Percentiles rank a stretch among this genome's conserved stretches.
Evolutionary conservation across 53 echinoderm and acorn worm species (phyloP).

Genomic region (Patiria pectinifera): DNA sequence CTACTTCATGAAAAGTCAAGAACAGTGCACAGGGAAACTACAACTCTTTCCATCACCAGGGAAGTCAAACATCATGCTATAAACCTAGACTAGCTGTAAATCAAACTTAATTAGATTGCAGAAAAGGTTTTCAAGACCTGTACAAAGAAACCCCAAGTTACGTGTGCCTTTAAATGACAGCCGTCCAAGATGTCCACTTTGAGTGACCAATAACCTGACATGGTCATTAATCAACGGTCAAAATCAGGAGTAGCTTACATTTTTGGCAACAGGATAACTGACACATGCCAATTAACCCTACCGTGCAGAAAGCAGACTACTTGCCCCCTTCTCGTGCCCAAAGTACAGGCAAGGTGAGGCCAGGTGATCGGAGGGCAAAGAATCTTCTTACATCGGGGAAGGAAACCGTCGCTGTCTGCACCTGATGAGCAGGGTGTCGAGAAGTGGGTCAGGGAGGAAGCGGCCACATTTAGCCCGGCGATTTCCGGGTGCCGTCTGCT

Average conservation of each 20-base stretch:
- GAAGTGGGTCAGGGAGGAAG: conserved; percentile 47
- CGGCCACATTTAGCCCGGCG: conserved; percentile 29
- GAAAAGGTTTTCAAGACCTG: neutral
- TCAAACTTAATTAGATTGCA: neutral
- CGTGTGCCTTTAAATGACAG: neutral
- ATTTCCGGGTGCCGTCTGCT: conserved; percentile 54
- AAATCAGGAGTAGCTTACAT: neutral
- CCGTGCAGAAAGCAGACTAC: neutral
- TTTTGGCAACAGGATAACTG: neutral
- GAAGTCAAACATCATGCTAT: neutral
- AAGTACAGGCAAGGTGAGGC: conserved; percentile 24
- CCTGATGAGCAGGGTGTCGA: conserved; percentile 15
- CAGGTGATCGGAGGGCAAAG: conserved; percentile 47
- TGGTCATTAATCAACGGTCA: neutral
- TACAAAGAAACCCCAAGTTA: neutral
- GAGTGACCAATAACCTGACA: neutral
- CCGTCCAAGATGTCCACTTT: neutral
- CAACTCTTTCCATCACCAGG: too few relatives aligned
- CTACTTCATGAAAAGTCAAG: neutral
- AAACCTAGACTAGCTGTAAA: neutral
- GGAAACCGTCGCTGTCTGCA: conserved; percentile 55
- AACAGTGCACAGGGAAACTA: too few relatives aligned
- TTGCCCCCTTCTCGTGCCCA: neutral
- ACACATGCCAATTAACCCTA: neutral
- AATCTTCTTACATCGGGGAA: conserved; percentile 18